These are phyloP conservation scores for Ameiurus melas DNA, from an alignment of 2,113 vertebrate genomes.

Conservation along the genomic window DNA sequence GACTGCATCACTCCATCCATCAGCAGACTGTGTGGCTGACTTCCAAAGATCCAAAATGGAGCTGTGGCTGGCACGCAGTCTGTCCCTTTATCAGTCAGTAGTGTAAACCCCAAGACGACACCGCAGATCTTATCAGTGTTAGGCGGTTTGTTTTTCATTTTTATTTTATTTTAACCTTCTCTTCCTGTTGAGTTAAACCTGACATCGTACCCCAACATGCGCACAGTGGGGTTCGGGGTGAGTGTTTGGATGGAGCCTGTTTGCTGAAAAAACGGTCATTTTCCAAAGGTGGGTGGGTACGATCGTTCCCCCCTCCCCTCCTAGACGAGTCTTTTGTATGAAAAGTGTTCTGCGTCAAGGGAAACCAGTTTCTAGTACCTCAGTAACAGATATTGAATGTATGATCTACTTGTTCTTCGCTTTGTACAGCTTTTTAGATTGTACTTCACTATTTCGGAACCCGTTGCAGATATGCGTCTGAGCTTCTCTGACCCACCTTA, in stretches of 20 bases:
- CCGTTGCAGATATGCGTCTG: conserved; percentile 23
- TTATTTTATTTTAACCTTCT: neutral
- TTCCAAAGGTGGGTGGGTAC: conserved; percentile 64
- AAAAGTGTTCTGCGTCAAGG: conserved; percentile 71
- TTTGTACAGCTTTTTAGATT: conserved; percentile 77
- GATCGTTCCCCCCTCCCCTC: conserved; percentile 32
- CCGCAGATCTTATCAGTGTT: conserved; percentile 18
- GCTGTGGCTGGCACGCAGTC: neutral
- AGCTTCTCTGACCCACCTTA: conserved; percentile 34
- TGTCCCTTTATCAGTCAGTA: conserved; percentile 6
- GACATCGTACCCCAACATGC: neutral
- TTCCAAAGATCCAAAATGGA: conserved; percentile 21
- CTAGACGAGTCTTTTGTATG: conserved; percentile 63
- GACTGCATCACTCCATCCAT: neutral
- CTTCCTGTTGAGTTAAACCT: neutral
- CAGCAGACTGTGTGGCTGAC: neutral
- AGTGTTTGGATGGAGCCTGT: conserved; percentile 22
- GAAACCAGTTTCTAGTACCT: conserved; percentile 80
- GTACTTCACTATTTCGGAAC: conserved; percentile 68
- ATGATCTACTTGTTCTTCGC: conserved; percentile 69
- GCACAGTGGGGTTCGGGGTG: conserved; percentile 7
- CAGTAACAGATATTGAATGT: conserved; percentile 87
- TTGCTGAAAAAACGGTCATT: conserved; percentile 63
- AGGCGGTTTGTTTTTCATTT: neutral
- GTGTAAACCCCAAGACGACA: neutral